Evolutionary conservation across 2,888 invertebrate genomes (phyloP).

Genomic region (Diaperis boleti): DNA sequence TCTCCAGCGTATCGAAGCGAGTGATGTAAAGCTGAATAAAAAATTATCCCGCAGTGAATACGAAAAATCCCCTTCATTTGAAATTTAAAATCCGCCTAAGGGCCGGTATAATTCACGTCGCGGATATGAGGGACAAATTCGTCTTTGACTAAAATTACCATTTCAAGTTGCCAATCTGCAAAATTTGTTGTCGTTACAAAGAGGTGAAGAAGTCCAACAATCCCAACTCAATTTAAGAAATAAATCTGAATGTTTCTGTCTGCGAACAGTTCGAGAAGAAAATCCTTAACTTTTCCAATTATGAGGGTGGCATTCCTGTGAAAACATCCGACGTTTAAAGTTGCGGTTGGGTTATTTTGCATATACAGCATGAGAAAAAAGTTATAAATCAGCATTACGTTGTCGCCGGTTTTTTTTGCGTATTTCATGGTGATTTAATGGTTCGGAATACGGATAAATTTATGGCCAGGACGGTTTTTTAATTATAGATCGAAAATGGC

Average conservation of each 20-base stretch:
- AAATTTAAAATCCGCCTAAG: conserved; percentile 2
- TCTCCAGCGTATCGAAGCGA: too few species aligned
- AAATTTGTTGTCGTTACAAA: too few species aligned
- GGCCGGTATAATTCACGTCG: not conserved
- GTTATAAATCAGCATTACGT: not conserved
- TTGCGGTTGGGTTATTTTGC: not conserved
- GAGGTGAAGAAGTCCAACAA: too few species aligned
- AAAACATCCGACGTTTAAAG: too few species aligned
- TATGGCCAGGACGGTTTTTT: not conserved
- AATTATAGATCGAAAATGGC: not conserved
- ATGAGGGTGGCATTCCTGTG: not conserved
- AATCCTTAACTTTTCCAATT: conserved; percentile 8
- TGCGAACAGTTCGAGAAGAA: not conserved
- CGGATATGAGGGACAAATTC: not conserved
- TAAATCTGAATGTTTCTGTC: conserved; percentile 2
- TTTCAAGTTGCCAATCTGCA: too few species aligned
- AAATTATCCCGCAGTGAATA: too few species aligned
- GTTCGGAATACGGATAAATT: not conserved
- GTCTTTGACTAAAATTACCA: conserved; percentile 4
- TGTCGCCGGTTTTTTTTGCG: too few species aligned
- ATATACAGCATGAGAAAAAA: not conserved
- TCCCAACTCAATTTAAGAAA: conserved; percentile 8
- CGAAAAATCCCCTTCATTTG: too few species aligned
- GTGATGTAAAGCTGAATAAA: too few species aligned
- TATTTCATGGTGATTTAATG: too few species aligned